phyloP scores from a whole-genome alignment of 2,888 invertebrate species.

The Epinotia demarniana region DNA sequence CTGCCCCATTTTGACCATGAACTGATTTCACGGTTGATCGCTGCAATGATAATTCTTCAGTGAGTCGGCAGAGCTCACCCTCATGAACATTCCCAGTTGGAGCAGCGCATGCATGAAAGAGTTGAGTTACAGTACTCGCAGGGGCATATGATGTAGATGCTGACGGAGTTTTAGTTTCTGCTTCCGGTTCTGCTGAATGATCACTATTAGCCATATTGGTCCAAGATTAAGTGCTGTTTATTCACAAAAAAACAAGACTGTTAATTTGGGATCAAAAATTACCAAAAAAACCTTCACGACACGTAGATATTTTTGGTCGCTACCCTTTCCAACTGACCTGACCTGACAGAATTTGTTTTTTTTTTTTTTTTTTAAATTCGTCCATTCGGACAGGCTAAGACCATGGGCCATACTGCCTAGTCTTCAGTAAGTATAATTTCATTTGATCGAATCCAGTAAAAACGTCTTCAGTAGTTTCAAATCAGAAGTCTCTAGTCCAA shows the following conservation, averaged over 20 bases:
- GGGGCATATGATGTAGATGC: conserved; percentile 21
- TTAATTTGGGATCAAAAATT: conserved; percentile 37
- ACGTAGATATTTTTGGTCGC: conserved; percentile 38
- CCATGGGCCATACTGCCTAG: too few relatives aligned
- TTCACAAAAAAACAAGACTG: conserved; percentile 30
- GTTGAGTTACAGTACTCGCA: conserved; percentile 1
- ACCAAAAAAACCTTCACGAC: conserved; percentile 39
- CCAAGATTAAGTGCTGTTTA: not conserved
- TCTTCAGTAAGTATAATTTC: too few relatives aligned
- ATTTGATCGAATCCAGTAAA: too few relatives aligned
- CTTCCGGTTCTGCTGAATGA: conserved; percentile 21
- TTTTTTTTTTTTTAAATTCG: too few relatives aligned
- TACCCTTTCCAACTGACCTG: conserved; percentile 25
- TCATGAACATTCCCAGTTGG: conserved; percentile 15
- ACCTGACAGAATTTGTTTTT: not conserved
- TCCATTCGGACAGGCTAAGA: too few relatives aligned
- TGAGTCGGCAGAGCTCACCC: conserved; percentile 29
- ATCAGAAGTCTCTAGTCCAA: too few relatives aligned
- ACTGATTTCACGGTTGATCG: conserved; percentile 5
- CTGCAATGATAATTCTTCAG: conserved; percentile 29
- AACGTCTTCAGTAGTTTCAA: too few relatives aligned
- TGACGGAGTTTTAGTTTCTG: conserved; percentile 20
- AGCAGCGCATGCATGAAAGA: conserved; percentile 2
- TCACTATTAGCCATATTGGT: conserved; percentile 34
- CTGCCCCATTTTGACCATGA: not conserved